Evolutionary conservation across 2,888 invertebrate species (phyloP).

Genomic region (Endotricha flammealis): DNA sequence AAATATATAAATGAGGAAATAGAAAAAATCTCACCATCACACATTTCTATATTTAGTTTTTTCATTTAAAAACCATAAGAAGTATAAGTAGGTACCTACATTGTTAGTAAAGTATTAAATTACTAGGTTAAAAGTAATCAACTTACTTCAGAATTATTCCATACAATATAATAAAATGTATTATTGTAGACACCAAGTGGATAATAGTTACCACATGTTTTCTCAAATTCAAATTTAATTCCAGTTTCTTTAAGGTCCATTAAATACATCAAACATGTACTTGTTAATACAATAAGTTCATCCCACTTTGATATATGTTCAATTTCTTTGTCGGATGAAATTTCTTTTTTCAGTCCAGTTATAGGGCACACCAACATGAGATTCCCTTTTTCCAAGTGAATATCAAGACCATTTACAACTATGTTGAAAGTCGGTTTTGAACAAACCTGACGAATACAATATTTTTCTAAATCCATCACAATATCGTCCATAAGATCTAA

Average conservation of each 20-base stretch:
- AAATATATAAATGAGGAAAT: too few species aligned
- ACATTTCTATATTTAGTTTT: too few species aligned
- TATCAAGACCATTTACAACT: constrained; percentile 36
- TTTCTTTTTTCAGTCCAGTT: constrained; percentile 41
- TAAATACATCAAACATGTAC: constrained; percentile 48
- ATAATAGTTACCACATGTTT: constrained; percentile 32
- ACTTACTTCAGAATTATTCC: constrained; percentile 47
- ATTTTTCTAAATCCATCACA: too few species aligned
- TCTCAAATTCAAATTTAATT: constrained; percentile 41
- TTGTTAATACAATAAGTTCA: constrained; percentile 37
- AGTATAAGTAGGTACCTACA: too few species aligned
- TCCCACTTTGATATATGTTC: constrained; percentile 44
- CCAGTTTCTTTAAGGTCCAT: constrained; percentile 39
- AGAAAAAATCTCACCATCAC: too few species aligned
- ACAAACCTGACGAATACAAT: too few species aligned
- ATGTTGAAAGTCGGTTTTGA: constrained; percentile 9
- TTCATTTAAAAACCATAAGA: too few species aligned
- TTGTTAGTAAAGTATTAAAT: too few species aligned
- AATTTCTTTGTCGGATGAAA: constrained; percentile 27
- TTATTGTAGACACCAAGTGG: constrained; percentile 43
- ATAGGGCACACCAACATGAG: constrained; percentile 42
- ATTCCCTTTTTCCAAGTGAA: constrained; percentile 31
- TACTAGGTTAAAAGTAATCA: too few species aligned
- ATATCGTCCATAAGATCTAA: too few species aligned
- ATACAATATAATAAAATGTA: constrained; percentile 49